Base-by-base conservation (phyloP, 2,888 invertebrate genomes). In the Dryococelus australis region DNA sequence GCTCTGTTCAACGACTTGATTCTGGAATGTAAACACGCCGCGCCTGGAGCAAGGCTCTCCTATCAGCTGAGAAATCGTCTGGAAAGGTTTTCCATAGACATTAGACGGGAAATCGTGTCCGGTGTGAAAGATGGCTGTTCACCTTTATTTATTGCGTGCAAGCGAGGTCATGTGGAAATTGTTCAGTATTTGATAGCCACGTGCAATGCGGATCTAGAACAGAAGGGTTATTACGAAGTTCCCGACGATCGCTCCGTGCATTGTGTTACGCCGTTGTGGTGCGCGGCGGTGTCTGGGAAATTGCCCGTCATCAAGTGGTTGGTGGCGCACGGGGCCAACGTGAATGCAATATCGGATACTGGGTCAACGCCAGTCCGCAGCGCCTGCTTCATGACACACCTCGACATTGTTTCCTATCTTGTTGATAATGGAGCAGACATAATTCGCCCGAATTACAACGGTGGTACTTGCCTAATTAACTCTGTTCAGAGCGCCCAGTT, bases 401-500 rank as follows among this genome's bases (percentile, higher is more conserved):
- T 96, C 88, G 96, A 96, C 91, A 96, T 96, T 90, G 97, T 97
- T 87, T 94, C 95, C 90, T 96, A 94, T 92, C 93, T 97, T 90
- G 96, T 96, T 85, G 94, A 95, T 91, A 95, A 96, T 91, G 97
- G 97, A 88, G 97, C 97, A n/a, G 96, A 97, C 92, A 95, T 97
- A 90, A 95, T 96, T 90, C 95, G 95, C 90, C 95, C 98, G 9
- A 98, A 98, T 93, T 96, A 97, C 92, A 97, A 97, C 93, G 98
- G 98, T 88, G 98, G 98, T 88, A 98, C 98, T 0, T 98, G 98
- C 92, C 94, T 98, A 89, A 98, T 98, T 90, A 98, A 98, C 93
- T 96, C 97, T 1, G 98, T 98, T 89, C 98, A 98, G 93, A 97
- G 97, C 90, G 95, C 95, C 88, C 94, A 95, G 88, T 94, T 98